Evolutionary conservation across 2,888 invertebrate species (phyloP).

Genomic region (Homarus gammarus): DNA sequence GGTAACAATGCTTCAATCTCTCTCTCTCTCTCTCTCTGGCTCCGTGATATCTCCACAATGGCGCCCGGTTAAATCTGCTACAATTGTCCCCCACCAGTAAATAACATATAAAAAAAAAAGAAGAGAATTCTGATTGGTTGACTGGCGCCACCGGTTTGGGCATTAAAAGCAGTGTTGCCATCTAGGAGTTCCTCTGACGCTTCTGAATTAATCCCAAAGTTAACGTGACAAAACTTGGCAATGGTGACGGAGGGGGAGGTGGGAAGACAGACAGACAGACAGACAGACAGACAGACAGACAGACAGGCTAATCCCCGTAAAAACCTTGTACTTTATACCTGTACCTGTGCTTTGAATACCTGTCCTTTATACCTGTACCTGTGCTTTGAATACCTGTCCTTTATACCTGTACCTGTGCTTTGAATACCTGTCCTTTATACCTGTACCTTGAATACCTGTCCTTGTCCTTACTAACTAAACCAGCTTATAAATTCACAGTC

Average conservation of each 20-base stretch:
- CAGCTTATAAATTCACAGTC: no score
- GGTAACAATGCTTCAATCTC: neutral
- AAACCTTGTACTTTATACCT: no score
- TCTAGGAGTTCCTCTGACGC: neutral
- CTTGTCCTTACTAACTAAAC: no score
- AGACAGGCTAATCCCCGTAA: no score
- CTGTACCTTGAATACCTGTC: no score
- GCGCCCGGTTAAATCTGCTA: constrained; percentile 60
- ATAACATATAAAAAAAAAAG: constrained; percentile 52
- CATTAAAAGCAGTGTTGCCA: constrained; percentile 31
- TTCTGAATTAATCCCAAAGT: neutral
- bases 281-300: no score
- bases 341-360: no score
- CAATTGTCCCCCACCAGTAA: constrained; percentile 60
- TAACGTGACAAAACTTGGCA: neutral
- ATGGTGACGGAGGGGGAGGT: neutral
- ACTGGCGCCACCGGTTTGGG: constrained; percentile 23
- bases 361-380: no score
- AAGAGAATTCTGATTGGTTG: constrained; percentile 26
- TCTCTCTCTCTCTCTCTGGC: neutral
- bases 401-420: no score
- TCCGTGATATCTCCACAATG: constrained; percentile 48
- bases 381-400: no score
- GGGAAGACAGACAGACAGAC: no score
- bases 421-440: no score